Evolutionary conservation across 2,888 invertebrate species (phyloP).

Genomic region (Ecliptopera silaceata): DNA sequence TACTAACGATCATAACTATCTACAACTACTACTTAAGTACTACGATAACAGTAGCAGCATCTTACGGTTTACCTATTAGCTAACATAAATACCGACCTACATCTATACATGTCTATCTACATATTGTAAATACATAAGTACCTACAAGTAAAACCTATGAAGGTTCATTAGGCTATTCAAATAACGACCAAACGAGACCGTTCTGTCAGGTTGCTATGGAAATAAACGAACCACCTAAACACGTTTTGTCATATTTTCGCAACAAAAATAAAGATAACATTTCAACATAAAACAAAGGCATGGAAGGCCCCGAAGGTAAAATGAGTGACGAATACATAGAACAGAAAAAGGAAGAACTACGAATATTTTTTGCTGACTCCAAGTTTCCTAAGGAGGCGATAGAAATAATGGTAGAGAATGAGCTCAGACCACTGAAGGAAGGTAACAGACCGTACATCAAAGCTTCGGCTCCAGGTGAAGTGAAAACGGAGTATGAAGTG

Average conservation of each 20-base stretch:
- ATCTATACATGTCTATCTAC: no score
- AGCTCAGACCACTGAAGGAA: conserved; percentile 56
- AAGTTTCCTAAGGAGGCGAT: conserved; percentile 60
- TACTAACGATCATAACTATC: no score
- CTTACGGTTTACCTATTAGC: no score
- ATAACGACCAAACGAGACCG: conserved; percentile 53
- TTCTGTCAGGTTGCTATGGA: conserved; percentile 44
- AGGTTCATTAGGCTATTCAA: conserved; percentile 36
- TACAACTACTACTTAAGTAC: no score
- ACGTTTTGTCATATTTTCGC: conserved; percentile 11
- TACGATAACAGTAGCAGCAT: no score
- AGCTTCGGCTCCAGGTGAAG: conserved; percentile 58
- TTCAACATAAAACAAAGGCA: conserved; percentile 1
- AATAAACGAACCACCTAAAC: conserved; percentile 37
- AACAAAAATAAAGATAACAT: neutral
- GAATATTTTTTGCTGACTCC: conserved; percentile 62
- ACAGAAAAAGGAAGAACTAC: conserved; percentile 61
- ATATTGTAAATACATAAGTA: neutral
- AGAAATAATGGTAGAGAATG: conserved; percentile 68
- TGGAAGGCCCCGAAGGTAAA: conserved; percentile 47
- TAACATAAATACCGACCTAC: no score
- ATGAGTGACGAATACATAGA: conserved; percentile 52
- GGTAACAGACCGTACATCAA: conserved; percentile 62
- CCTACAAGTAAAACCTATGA: neutral
- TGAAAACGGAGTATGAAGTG: conserved; percentile 71